Evolutionary conservation across 2,113 vertebrate species (phyloP), one percentile per base, ranked within the genome.

Genomic region (Arvicanthis niloticus): DNA sequence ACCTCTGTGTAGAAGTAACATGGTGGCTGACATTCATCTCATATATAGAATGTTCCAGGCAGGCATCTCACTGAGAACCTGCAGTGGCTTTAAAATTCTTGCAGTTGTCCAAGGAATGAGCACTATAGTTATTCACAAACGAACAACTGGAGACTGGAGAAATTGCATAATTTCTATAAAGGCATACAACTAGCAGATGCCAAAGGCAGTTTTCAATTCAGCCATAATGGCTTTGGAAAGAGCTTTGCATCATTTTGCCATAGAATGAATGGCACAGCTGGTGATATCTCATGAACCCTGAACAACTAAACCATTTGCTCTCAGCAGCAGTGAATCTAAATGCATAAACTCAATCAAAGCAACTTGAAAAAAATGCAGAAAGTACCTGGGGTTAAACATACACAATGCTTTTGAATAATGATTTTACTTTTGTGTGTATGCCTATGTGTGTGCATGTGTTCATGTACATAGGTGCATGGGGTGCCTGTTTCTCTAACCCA

Each of bases 181-280:
- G 42, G 10, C 42, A 34, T 10, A 3, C n/a, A 89, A 8, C 31
- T 62, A 3, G 1, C 51, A 76, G 65, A 37, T 51, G 73, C 67
- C 68, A 77, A 87, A 82, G n/a, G 7, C 90, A 3, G 62, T 17
- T 80, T 92, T 45, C 42, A 10, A 8, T 12, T 85, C n/a, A 37
- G 48, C 62, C 76, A 68, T 75, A 88, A 76, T 1, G 12, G 84
- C 78, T 76, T 80, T n/a, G 85, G 87, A 62, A 87, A 34, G 26
- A 93, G 29, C 37, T 76, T 81, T 84, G 87, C 70, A 89, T 87
- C 85, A 90, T n/a, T 91, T 87, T 81, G 56, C 24, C 53, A 5
- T 8, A 58, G 40, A 90, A 45, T 88, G 89, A 92, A 80, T 40
- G 60, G 78, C 76, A 65, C 88, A 53, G 40, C 84, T 86, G 82